Evolutionary conservation across 1,140 invertebrate species (phyloP).

Genomic region (Aphidius ervi): DNA sequence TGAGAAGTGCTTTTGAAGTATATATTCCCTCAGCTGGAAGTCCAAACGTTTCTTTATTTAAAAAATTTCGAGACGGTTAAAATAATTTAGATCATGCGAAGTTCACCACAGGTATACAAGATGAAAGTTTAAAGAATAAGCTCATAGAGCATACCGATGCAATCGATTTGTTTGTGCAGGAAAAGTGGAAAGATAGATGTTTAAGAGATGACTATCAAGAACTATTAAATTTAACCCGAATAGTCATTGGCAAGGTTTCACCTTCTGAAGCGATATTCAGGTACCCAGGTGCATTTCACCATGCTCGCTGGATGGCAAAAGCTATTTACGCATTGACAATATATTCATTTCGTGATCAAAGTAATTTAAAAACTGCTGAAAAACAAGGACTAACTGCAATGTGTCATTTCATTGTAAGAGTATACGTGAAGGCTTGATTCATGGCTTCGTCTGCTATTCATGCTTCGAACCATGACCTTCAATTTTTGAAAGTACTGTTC

Average conservation of each 20-base stretch:
- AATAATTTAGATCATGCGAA: slow-evolving; percentile 9
- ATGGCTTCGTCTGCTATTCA: slow-evolving; percentile 18
- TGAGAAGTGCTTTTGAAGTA: slow-evolving; percentile 19
- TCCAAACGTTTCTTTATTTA: slow-evolving; percentile 19
- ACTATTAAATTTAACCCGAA: slow-evolving; percentile 6
- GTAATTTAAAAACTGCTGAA: slow-evolving; percentile 20
- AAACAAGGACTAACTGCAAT: slow-evolving; percentile 21
- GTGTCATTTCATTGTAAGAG: slow-evolving; percentile 25
- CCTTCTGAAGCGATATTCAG: slow-evolving; percentile 14
- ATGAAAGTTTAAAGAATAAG: not conserved
- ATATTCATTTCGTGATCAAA: slow-evolving; percentile 25
- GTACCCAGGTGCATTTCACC: slow-evolving; percentile 43
- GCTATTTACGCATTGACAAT: slow-evolving; percentile 48
- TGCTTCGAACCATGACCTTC: slow-evolving; percentile 24
- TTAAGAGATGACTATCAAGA: slow-evolving; percentile 13
- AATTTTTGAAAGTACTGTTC: slow-evolving; percentile 23
- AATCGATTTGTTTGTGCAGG: slow-evolving; percentile 5
- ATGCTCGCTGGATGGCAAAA: slow-evolving; percentile 42
- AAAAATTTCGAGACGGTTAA: slow-evolving; percentile 21
- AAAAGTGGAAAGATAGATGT: not conserved
- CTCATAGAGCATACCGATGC: not conserved
- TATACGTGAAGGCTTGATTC: slow-evolving; percentile 28
- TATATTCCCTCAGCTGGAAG: slow-evolving; percentile 10
- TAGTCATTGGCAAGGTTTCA: slow-evolving; percentile 9
- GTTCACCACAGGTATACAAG: not conserved